These are phyloP conservation scores for Nyctibius bracteatus DNA, from an alignment of 2,113 vertebrate genomes.

Conservation along the genomic window DNA sequence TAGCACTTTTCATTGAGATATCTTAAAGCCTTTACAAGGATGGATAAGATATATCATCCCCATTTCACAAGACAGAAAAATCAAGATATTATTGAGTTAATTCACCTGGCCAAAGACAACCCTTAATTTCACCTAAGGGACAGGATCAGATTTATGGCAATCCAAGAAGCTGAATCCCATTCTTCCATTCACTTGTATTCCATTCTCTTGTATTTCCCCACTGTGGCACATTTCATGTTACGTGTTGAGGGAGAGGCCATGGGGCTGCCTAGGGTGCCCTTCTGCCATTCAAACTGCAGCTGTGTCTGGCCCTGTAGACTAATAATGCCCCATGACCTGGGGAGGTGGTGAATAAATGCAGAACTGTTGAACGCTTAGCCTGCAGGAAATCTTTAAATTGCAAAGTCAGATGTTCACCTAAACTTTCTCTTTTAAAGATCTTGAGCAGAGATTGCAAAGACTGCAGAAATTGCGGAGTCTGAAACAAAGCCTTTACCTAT, in stretches of 20 bases:
- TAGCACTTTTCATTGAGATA: not conserved
- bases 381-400: not conserved
- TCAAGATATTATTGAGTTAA: not conserved
- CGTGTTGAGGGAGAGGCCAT: rapidly evolving
- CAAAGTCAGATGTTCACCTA: not conserved
- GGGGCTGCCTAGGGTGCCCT: not conserved
- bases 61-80: not conserved
- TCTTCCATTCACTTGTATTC: not conserved
- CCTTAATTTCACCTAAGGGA: not conserved
- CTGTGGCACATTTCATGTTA: not conserved
- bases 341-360: not conserved
- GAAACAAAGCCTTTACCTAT: not conserved
- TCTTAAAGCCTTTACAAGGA: not conserved
- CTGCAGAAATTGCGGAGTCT: not conserved
- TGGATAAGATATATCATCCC: not conserved
- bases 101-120: not conserved
- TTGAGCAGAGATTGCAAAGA: not conserved
- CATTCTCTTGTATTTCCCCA: not conserved
- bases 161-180: not conserved
- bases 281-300: not conserved
- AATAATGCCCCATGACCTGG: not conserved
- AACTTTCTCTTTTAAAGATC: not conserved
- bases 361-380: not conserved
- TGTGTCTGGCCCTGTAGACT: not conserved
- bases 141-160: not conserved